Base-by-base conservation (phyloP, 2,797 vertebrate genomes). In the Muraenolepis orangiensis region DNA sequence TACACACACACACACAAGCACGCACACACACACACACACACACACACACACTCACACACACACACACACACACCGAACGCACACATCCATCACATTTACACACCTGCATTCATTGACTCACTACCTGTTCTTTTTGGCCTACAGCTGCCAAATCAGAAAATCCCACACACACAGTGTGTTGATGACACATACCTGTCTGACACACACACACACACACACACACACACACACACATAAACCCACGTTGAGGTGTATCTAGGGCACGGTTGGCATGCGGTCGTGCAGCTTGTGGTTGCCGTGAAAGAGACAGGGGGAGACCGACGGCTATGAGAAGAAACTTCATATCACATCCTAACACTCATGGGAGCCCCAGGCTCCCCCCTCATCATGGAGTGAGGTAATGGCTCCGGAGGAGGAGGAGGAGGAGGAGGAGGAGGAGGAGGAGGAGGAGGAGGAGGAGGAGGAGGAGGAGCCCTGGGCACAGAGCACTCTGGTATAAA, bases 161-260 rank as follows among this genome's bases (percentile, higher is more conserved):
- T 72, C 29, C 73, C 69, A 64, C 76, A 14, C 76, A 14, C 13
- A 18, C 13, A 67, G 66, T 66, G 3, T 28, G 76, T 86, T 78
- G 69, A 16, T 51, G 73, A 79, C 80, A 70, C 75, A 69, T 14
- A 36, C 82, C 85, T 89, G 87, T 79, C 87, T 88, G 82, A 69
- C 66, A 68, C 66, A 32, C 12, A 68, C 29, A 68, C 66, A 38
- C 30, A 34, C 67, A 69, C 67, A 69, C 67, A 69, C 67, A 69
- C 67, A 69, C 67, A 69, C 67, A 34, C 67, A 36, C 32, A 23
- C 68, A 69, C 32, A 38, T 66, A 40, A n/a, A 26, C 72, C 3
- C 42, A n/a, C 31, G 73, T 75, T 76, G 71, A 69, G n/a, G 29
- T 73, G 66, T 67, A 67, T 61, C 66, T 67, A 31, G 26, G 29